phyloP scores from a whole-genome alignment of 2,797 vertebrate species.

The Melanotaenia trifasciata region DNA sequence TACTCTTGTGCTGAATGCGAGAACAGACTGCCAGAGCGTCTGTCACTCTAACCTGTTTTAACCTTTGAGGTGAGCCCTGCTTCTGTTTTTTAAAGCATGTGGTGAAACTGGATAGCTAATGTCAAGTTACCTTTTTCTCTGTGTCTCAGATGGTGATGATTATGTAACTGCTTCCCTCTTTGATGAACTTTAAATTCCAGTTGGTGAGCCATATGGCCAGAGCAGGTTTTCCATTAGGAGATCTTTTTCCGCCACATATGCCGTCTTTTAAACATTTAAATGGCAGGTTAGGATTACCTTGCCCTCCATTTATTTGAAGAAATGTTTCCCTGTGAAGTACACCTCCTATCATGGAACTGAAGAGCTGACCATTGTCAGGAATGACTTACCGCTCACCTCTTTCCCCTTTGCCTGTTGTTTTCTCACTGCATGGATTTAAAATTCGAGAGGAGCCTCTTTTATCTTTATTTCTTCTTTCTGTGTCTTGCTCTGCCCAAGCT shows the following conservation, averaged over 20 bases:
- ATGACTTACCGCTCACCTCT: constrained; percentile 21
- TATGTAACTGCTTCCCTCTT: constrained; percentile 58
- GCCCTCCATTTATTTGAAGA: constrained; percentile 50
- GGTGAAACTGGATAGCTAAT: constrained; percentile 65
- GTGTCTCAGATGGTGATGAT: constrained; percentile 59
- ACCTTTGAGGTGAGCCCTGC: constrained; percentile 54
- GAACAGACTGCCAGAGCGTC: neutral
- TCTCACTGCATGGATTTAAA: constrained; percentile 55
- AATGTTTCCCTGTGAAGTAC: constrained; percentile 15
- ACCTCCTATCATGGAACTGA: constrained; percentile 30
- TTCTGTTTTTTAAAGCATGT: constrained; percentile 44
- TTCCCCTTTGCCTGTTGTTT: constrained; percentile 17
- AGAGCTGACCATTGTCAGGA: constrained; percentile 28
- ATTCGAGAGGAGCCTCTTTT: constrained; percentile 38
- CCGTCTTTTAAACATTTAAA: constrained; percentile 70
- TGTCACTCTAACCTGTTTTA: constrained; percentile 51
- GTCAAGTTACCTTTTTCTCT: constrained; percentile 53
- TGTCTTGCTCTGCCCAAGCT: constrained; percentile 55
- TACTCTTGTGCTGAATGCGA: neutral
- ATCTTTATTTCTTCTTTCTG: constrained; percentile 34
- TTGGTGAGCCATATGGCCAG: constrained; percentile 65
- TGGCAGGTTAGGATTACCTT: constrained; percentile 58
- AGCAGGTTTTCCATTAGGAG: constrained; percentile 56
- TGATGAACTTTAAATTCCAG: constrained; percentile 63
- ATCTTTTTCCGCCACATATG: constrained; percentile 70